phyloP scores from a whole-genome alignment of 2,888 invertebrate genomes.

The Petrophora chlorosata region DNA sequence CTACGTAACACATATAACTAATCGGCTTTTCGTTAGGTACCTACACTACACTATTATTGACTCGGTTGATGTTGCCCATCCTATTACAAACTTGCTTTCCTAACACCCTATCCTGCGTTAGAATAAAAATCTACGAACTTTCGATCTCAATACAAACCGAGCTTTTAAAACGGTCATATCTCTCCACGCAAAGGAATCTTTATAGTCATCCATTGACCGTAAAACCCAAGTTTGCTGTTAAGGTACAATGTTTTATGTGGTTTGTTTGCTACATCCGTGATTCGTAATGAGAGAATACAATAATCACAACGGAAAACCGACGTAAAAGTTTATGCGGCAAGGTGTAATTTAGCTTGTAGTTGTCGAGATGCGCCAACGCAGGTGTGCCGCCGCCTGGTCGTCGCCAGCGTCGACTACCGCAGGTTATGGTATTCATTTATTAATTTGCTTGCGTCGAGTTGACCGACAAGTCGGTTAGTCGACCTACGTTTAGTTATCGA shows the following conservation, averaged over 20 bases:
- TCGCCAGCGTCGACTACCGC: slow-evolving; percentile 73
- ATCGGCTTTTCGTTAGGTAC: no score
- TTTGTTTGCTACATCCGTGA: slow-evolving; percentile 81
- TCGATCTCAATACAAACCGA: slow-evolving; percentile 41
- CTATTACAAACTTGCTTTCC: no score
- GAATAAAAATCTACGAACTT: slow-evolving; percentile 31
- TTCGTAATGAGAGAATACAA: slow-evolving; percentile 73
- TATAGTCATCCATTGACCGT: slow-evolving; percentile 62
- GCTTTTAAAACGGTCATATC: slow-evolving; percentile 54
- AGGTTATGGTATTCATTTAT: slow-evolving; percentile 80
- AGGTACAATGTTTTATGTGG: slow-evolving; percentile 78
- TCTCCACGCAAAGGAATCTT: slow-evolving; percentile 63
- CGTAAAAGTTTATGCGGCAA: slow-evolving; percentile 21
- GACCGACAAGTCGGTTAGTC: slow-evolving; percentile 60
- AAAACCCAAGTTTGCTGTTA: slow-evolving; percentile 75
- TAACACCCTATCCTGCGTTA: not conserved
- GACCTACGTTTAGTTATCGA: slow-evolving; percentile 52
- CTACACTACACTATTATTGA: no score
- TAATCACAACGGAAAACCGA: slow-evolving; percentile 24
- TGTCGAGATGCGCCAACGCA: slow-evolving; percentile 72
- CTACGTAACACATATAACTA: no score
- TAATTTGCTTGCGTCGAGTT: slow-evolving; percentile 78
- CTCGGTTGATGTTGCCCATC: no score
- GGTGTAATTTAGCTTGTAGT: slow-evolving; percentile 40
- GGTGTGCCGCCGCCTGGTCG: slow-evolving; percentile 80